Conservation (phyloP, 1,140 invertebrate species). For the Trichoplusia ni region DNA sequence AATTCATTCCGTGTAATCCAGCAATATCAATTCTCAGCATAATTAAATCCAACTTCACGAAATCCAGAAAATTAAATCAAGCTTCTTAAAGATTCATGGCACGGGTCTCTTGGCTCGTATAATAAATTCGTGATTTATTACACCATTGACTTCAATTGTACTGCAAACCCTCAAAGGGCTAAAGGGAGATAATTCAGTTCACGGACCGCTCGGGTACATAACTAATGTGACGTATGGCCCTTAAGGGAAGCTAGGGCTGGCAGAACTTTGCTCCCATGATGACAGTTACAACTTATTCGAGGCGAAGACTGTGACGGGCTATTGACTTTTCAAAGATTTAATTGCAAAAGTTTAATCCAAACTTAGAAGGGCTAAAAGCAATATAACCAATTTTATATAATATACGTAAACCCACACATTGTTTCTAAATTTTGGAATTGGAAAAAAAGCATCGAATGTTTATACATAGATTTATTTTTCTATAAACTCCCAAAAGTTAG, state of each 20-base stretch:
- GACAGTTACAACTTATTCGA: too few relatives aligned
- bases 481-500: too few relatives aligned
- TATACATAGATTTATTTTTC: too few relatives aligned
- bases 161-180: constrained; percentile 26
- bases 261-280: constrained; percentile 12
- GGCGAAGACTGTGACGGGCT: neutral
- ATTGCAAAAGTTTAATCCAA: neutral
- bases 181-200: constrained; percentile 43
- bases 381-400: too few relatives aligned
- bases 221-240: constrained; percentile 49
- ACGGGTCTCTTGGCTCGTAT: constrained; percentile 9
- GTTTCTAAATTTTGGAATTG: too few relatives aligned
- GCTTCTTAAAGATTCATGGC: constrained; percentile 23
- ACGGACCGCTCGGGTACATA: constrained; percentile 30
- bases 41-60: constrained; percentile 2
- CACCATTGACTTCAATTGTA: constrained; percentile 28
- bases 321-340: neutral
- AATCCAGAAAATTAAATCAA: neutral
- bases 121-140: constrained; percentile 31
- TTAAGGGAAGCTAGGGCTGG: constrained; percentile 34
- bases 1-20: too few relatives aligned
- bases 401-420: too few relatives aligned
- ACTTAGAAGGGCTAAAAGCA: neutral
- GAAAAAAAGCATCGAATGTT: too few relatives aligned
- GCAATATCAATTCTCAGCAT: neutral